Conservation (phyloP, 2,797 vertebrate genomes). For the Mycteria americana region DNA sequence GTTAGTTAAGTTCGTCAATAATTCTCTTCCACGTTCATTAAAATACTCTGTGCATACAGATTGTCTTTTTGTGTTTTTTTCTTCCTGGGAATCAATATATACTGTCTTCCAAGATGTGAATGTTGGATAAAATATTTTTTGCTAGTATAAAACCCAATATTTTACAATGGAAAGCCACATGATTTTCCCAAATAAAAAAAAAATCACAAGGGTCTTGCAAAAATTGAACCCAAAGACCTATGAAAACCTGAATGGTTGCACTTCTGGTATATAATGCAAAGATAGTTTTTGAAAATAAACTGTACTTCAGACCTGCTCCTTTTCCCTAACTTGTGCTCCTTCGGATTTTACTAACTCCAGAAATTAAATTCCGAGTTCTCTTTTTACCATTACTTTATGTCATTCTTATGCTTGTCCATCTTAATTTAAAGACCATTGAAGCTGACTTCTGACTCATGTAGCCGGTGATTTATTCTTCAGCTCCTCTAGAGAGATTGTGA, state of each 20-base stretch:
- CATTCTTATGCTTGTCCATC: conserved; percentile 7
- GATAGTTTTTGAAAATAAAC: neutral
- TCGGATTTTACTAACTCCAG: conserved; percentile 2
- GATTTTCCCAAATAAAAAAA: neutral
- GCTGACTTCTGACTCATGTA: conserved; percentile 43
- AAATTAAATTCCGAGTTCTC: neutral
- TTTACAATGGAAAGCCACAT: neutral
- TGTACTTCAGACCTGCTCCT: neutral
- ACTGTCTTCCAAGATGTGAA: neutral
- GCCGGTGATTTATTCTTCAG: conserved; percentile 41
- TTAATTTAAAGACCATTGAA: conserved; percentile 40
- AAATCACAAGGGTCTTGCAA: neutral
- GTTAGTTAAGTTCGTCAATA: neutral
- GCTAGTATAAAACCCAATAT: neutral
- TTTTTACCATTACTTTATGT: conserved; percentile 6
- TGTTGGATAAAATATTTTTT: neutral
- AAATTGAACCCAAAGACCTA: neutral
- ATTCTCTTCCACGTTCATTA: neutral
- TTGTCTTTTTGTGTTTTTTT: neutral
- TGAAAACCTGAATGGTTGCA: neutral
- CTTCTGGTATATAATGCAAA: neutral
- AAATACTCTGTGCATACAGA: neutral
- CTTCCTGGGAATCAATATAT: neutral
- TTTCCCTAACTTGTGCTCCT: neutral
- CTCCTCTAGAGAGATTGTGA: conserved; percentile 16